phyloP scores from a whole-genome alignment of 2,888 invertebrate genomes.

The Caenorhabditis sinica region DNA sequence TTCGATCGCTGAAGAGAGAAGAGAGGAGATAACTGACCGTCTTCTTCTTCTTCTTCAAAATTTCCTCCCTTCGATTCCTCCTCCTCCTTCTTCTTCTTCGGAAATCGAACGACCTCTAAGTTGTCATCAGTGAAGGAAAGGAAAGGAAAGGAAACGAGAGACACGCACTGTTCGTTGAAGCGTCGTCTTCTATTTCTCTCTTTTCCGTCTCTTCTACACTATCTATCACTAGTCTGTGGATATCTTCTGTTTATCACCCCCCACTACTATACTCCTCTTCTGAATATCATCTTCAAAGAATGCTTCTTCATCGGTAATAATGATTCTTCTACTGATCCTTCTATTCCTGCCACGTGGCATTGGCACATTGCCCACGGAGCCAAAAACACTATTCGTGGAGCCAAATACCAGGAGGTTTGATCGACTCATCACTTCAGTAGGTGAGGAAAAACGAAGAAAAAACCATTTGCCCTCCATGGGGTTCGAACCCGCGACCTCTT shows the following conservation, averaged over 20 bases:
- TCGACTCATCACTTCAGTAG: conserved; percentile 48
- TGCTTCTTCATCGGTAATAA: background rate
- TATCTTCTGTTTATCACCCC: conserved; percentile 12
- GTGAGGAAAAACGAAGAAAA: too few species aligned
- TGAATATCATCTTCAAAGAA: conserved; percentile 21
- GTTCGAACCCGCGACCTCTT: too few species aligned
- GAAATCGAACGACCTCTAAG: conserved; percentile 52
- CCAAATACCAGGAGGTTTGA: conserved; percentile 28
- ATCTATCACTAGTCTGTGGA: conserved; percentile 6
- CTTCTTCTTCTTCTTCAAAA: background rate
- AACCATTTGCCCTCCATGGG: too few species aligned
- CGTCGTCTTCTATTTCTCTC: conserved; percentile 27
- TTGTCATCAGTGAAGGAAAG: background rate
- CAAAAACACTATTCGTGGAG: background rate
- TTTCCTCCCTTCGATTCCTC: background rate
- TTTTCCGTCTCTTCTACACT: conserved; percentile 18
- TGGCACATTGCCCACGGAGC: background rate
- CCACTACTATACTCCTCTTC: background rate
- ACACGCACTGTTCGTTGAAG: conserved; percentile 37
- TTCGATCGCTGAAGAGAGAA: conserved; percentile 25
- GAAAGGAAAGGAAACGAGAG: background rate
- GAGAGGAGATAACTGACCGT: conserved; percentile 33
- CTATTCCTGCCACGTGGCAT: conserved; percentile 1
- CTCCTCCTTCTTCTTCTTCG: background rate
- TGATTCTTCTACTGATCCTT: conserved; percentile 4